These are phyloP conservation scores for Sinohyriopsis cumingii DNA, from an alignment of 2,888 invertebrate species.

Conservation along the genomic window DNA sequence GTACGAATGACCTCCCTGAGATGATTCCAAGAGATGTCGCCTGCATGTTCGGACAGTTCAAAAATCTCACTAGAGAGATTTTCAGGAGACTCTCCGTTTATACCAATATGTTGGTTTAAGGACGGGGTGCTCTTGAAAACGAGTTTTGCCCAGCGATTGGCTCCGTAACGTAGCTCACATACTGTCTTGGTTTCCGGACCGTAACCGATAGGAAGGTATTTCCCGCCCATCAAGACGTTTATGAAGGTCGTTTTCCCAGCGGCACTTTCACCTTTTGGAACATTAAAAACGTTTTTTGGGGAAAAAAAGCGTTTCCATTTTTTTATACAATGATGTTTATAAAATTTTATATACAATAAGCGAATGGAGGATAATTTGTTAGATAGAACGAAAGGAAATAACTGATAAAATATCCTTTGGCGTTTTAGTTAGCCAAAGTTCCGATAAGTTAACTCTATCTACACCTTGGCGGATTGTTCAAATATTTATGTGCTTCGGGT, in stretches of 20 bases:
- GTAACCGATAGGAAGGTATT: slow-evolving; percentile 21
- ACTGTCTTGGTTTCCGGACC: slow-evolving; percentile 14
- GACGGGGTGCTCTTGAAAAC: not conserved
- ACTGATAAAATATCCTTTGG: no score
- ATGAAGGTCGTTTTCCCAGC: slow-evolving; percentile 33
- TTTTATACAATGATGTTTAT: no score
- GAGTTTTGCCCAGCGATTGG: slow-evolving; percentile 1
- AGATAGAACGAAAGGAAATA: no score
- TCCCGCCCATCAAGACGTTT: slow-evolving; percentile 27
- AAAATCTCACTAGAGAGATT: not conserved
- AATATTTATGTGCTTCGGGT: no score
- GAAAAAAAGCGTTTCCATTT: no score
- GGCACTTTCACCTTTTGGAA: slow-evolving; percentile 19
- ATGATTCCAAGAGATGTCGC: slow-evolving; percentile 3
- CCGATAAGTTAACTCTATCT: no score
- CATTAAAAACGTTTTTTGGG: no score
- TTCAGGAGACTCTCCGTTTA: not conserved
- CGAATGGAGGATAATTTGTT: no score
- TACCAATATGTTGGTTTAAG: no score
- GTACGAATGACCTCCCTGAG: slow-evolving; percentile 14
- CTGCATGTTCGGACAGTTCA: not conserved
- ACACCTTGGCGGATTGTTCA: no score
- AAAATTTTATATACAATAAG: no score
- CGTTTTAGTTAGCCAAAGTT: no score
- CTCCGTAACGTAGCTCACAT: slow-evolving; percentile 21